Percentiles rank a stretch among this genome's conserved stretches.
Evolutionary conservation across 2,113 vertebrate genomes (phyloP).

Genomic region (Tringa solitaria): DNA sequence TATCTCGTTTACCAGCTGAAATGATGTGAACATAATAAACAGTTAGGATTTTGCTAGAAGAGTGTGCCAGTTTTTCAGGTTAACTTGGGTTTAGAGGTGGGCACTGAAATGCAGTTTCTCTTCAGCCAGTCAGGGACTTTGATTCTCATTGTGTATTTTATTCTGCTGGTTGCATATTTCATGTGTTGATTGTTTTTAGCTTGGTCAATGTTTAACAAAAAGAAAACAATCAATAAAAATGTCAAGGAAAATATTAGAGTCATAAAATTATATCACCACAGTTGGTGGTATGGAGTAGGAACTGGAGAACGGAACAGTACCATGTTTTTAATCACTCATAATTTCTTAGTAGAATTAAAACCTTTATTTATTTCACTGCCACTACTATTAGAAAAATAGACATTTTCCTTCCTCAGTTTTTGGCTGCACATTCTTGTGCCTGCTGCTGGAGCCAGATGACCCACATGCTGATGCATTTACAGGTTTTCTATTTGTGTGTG

Average conservation of each 20-base stretch:
- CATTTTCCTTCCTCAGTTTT: neutral
- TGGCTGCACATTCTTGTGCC: neutral
- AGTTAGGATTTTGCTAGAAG: neutral
- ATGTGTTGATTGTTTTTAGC: neutral
- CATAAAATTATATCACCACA: neutral
- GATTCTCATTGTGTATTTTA: neutral
- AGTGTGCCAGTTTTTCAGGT: neutral
- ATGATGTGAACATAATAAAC: neutral
- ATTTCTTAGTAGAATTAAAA: neutral
- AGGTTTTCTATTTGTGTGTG: neutral
- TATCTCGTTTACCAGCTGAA: neutral
- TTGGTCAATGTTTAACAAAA: neutral
- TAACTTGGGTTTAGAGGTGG: neutral
- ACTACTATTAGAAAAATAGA: neutral
- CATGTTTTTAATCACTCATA: neutral
- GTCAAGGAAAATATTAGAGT: neutral
- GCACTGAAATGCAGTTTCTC: neutral
- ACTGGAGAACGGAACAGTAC: neutral
- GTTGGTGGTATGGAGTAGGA: neutral
- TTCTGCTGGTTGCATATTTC: neutral
- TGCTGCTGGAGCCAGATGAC: neutral
- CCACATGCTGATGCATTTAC: neutral
- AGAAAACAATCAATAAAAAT: neutral
- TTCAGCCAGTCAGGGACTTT: neutral
- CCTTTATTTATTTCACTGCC: neutral